Conservation (phyloP, 2,113 vertebrate genomes). For the Mirza zaza region DNA sequence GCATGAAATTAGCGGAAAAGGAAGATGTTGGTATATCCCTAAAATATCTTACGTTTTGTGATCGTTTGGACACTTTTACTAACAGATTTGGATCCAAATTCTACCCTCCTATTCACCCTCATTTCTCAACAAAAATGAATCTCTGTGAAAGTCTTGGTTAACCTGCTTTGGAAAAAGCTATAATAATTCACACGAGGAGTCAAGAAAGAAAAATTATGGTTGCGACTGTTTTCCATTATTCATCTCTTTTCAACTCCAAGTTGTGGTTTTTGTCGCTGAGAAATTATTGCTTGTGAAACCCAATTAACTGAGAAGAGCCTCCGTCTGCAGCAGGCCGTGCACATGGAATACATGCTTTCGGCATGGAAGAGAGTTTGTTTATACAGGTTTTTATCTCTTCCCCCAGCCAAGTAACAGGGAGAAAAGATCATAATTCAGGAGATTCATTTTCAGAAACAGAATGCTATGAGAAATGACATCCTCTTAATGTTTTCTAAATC, state of each 20-base stretch:
- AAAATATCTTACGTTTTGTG: slow-evolving; percentile 35
- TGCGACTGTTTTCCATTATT: slow-evolving; percentile 34
- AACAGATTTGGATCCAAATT: slow-evolving; percentile 12
- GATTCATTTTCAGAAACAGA: slow-evolving; percentile 78
- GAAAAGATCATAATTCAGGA: slow-evolving; percentile 72
- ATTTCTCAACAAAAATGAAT: slow-evolving; percentile 57
- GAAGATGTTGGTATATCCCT: slow-evolving; percentile 4
- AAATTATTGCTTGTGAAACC: slow-evolving; percentile 47
- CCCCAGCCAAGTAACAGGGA: slow-evolving; percentile 61
- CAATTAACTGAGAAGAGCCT: neutral
- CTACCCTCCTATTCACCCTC: neutral
- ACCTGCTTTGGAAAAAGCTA: slow-evolving; percentile 39
- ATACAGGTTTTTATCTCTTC: slow-evolving; percentile 63
- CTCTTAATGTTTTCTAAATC: slow-evolving; percentile 78
- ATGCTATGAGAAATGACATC: slow-evolving; percentile 65
- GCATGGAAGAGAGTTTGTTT: slow-evolving; percentile 60
- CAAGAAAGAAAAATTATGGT: slow-evolving; percentile 3
- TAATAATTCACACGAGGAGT: slow-evolving; percentile 12
- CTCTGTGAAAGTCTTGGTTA: slow-evolving; percentile 32
- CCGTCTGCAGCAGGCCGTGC: neutral
- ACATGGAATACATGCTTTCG: neutral
- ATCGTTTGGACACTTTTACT: slow-evolving; percentile 35
- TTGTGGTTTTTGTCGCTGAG: slow-evolving; percentile 62
- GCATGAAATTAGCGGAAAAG: slow-evolving; percentile 37
- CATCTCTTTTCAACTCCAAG: slow-evolving; percentile 44